A percentile compares a stretch with the other conserved stretches of the same genome.
Conservation (phyloP, 2,797 vertebrate genomes). For the Pipistrellus pipistrellus region DNA sequence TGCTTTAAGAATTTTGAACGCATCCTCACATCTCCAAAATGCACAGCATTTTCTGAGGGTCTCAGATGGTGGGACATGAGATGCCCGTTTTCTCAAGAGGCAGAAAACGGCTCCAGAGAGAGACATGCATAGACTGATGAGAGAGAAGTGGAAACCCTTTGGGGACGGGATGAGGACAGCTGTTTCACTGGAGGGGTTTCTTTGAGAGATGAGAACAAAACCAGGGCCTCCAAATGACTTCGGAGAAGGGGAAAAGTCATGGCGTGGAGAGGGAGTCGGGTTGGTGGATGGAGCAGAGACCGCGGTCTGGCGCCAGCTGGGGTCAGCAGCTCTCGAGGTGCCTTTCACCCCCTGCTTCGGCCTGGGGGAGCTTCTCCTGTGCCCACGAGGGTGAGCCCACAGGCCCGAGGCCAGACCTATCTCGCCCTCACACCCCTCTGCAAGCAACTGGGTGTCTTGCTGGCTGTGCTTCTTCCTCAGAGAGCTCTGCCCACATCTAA, state of each 20-base stretch:
- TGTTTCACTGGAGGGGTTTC: conserved; percentile 44
- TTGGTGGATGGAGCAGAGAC: conserved; percentile 70
- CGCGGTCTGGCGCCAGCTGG: conserved; percentile 63
- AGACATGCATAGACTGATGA: conserved; percentile 87
- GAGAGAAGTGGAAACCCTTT: conserved; percentile 73
- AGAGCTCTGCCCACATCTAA: conserved; percentile 1
- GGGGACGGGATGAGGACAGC: not conserved
- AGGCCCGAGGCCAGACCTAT: not conserved
- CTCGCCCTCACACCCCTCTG: not conserved
- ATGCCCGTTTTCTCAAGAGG: conserved; percentile 72
- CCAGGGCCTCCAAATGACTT: not conserved
- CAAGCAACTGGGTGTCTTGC: not conserved
- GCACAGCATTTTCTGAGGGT: conserved; percentile 81
- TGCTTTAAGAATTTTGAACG: conserved; percentile 84
- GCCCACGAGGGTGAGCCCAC: not conserved
- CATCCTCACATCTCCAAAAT: conserved; percentile 79
- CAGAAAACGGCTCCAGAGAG: conserved; percentile 74
- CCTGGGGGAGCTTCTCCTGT: accelerated
- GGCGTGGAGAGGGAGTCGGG: not conserved
- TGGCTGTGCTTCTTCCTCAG: conserved; percentile 23
- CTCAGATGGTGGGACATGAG: conserved; percentile 73
- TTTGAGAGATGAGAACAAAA: conserved; percentile 49
- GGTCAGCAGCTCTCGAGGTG: not conserved
- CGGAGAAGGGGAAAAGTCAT: conserved; percentile 8
- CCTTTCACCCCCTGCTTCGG: not conserved